Base-by-base conservation (phyloP, 2,888 invertebrate species). In the Auanema freiburgensis region DNA sequence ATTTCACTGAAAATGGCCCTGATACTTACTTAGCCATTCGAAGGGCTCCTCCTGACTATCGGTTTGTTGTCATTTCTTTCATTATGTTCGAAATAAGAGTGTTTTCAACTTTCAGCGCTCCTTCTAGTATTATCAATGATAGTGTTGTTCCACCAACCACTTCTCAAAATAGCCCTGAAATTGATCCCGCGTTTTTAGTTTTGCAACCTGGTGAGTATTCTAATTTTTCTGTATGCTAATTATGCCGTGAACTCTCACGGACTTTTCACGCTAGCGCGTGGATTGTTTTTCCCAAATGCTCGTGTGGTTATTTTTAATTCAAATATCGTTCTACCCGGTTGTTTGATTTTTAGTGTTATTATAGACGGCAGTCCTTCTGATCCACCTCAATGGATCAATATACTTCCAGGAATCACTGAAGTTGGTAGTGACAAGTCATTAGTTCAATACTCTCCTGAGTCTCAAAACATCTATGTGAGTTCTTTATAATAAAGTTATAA, bases 361-460 rank as follows among this genome's bases (percentile, higher is more conserved):
- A 33, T 46, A 60, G 62, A 62, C 16, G 62, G 62, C n/a, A 11
- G 14, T 3, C 33, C 50, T 1, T 42, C 50, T n/a, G 42, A 50
- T 33, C 62, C 62, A 1, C 57, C 62, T 10, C 62, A 62, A 41
- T 87, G 53, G 58, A 11, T 88, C 88, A 85, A 86, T 14, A 85
- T 89, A 24, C 88, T 88, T 67, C 86, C 88, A 6, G 89, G 89
- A 78, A 88, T 89, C 52, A 89, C 89, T 10, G 89, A 90, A 83
- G 89, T 90, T 24, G 90, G 90, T 87, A 83, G 92, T 88, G 88
- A 96, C 88, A 87, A 82, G 43, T 75, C 83, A 25, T 79, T 83
- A 69, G 81, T 84, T 2, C 65, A 74, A 23, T 74, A 68, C 52
- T 71, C 74, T 1, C 62, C 56, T 21, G 51, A 57, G 16, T 62